Base-by-base conservation (phyloP, 2,113 vertebrate species). In the Tricholaema leucomelas region DNA sequence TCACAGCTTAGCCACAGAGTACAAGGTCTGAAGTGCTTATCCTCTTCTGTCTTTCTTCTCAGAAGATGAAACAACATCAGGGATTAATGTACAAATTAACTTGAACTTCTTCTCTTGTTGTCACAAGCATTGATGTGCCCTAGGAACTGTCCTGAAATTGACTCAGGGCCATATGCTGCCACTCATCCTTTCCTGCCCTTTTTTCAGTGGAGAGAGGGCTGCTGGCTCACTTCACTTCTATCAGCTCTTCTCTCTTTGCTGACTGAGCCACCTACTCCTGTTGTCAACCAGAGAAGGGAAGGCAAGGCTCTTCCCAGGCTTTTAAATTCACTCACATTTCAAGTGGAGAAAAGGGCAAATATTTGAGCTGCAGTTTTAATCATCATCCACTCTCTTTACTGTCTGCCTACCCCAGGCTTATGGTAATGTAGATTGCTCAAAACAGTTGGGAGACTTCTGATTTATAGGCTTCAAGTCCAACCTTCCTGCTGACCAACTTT, bases 51-150 rank as follows among this genome's bases (percentile, higher is more conserved):
- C 23, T 71, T n/a, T 27, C 55, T 58, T 23, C 12, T 33, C 86
- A 86, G 27, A 69, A 54, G 27, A 9, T 28, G 27, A 58, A 23
- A 33, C 50, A 80, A 42, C 36, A 28, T 52, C 11, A 24, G 61
- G 12, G n/a, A 64, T 20, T 18, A 2, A 48, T 3, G 21, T 5
- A 5, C 0, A 0, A 27, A 36, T n/a, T 30, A 38, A 52, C 33
- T 16, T 71, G 27, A 84, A 11, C 70, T 75, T 35, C 28, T 67
- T 24, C 40, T 30, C 12, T 25, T 8, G 9, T 33, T 56, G 9
- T 3, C 55, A 21, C 7, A 59, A 83, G 44, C 54, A n/a, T 25
- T 4, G 44, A 52, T 14, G 14, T 20, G 33, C 30, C 61, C 33
- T 20, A 63, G n/a, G 28, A 54, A 3, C 4, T 10, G 63, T 7